These are phyloP conservation scores for Hippocampus zosterae DNA, from an alignment of 2,113 vertebrate genomes.

Conservation along the genomic window DNA sequence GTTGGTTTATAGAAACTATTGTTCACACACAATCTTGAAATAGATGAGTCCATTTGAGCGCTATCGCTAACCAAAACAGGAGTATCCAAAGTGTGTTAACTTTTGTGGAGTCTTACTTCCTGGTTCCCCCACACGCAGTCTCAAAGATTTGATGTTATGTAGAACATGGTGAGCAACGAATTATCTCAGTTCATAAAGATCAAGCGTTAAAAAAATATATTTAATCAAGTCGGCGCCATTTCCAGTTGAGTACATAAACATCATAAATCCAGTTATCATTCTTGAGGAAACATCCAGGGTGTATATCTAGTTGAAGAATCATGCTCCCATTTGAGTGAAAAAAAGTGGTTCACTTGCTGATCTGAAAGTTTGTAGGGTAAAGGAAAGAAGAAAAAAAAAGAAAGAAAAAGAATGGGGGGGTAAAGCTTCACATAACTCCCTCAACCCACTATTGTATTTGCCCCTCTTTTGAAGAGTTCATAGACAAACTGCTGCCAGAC, in stretches of 20 bases:
- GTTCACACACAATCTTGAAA: neutral
- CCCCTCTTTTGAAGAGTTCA: constrained; percentile 43
- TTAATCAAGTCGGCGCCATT: no score
- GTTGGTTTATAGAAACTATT: no score
- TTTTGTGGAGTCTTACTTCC: neutral
- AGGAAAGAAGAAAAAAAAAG: constrained; percentile 9
- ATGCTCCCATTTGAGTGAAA: neutral
- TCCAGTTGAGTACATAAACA: no score
- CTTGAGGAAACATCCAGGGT: no score
- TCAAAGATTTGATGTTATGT: neutral
- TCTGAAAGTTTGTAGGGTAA: constrained; percentile 24
- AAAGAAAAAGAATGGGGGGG: constrained; percentile 6
- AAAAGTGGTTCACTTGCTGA: neutral
- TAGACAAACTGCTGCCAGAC: constrained; percentile 54
- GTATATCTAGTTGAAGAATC: neutral
- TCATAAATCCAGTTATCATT: no score
- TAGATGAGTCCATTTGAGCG: neutral
- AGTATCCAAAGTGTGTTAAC: neutral
- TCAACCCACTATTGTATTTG: constrained; percentile 49
- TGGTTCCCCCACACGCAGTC: neutral
- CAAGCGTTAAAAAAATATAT: no score
- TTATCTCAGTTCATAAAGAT: neutral
- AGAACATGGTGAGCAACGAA: neutral
- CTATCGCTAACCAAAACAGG: neutral
- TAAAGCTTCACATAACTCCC: constrained; percentile 57